phyloP scores from a whole-genome alignment of 2,888 invertebrate species.

The Oscheius sp. region DNA sequence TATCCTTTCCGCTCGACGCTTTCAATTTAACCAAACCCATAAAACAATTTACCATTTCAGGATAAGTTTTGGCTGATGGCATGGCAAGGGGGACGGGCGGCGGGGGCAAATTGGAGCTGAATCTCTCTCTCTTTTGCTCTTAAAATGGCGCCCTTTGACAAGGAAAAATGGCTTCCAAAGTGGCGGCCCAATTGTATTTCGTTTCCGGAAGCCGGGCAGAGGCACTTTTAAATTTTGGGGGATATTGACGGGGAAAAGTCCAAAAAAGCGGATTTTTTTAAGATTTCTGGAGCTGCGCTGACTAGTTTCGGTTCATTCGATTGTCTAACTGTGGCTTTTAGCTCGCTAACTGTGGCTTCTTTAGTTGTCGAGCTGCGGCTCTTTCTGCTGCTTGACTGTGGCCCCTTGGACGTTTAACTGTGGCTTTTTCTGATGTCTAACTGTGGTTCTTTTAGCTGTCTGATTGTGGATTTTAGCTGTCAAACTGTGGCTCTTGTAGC shows the following conservation, averaged over 20 bases:
- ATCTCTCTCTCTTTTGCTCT: neutral
- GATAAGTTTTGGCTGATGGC: neutral
- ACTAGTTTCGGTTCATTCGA: neutral
- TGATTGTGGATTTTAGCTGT: no score
- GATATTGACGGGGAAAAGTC: neutral
- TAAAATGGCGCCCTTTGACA: constrained; percentile 24
- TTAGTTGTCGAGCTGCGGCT: neutral
- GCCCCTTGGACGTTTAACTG: no score
- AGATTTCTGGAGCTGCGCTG: no score
- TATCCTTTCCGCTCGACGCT: no score
- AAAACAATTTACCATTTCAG: constrained; percentile 17
- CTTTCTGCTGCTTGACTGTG: no score
- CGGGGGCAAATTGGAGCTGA: neutral
- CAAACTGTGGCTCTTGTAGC: no score
- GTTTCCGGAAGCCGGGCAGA: neutral
- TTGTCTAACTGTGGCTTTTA: neutral
- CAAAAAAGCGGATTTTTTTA: neutral
- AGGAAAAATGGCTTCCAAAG: constrained; percentile 9
- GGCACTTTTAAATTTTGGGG: neutral
- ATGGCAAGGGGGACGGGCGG: neutral
- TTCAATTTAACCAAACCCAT: no score
- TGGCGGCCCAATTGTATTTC: constrained; percentile 3
- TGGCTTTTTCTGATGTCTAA: no score
- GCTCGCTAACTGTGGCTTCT: neutral
- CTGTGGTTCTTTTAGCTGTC: no score